Evolutionary conservation across 2,797 vertebrate genomes (phyloP), one percentile per base, ranked within the genome.

Genomic region (Ctenopoma multispine): DNA sequence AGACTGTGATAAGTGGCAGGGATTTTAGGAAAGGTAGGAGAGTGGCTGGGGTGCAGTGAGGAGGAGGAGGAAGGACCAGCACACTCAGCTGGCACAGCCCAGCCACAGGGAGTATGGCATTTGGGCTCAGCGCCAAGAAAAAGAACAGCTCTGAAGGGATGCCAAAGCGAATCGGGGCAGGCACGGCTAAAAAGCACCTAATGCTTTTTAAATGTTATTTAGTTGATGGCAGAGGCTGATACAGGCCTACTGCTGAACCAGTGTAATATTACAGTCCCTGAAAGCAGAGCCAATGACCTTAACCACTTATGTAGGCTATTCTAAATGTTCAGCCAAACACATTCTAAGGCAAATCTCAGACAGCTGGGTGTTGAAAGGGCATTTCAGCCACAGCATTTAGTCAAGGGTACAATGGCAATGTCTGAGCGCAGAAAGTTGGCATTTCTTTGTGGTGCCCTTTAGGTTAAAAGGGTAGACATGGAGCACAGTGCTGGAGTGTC

Each of bases 171-270:
- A 82, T 73, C 43, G 21, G 60, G 70, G 68, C 68, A 69, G 75
- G 59, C 83, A 73, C 41, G 68, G 86, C 87, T 82, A 88, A 86
- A 92, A 87, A 89, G 89, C 86, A 88, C 80, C 82, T 87, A 93
- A 93, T 90, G 88, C 85, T 92, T 91, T 93, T 92, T 90, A 92
- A 92, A 93, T 92, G 91, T 91, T 93, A 92, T 93, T 93, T 84
- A 90, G 89, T 86, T 90, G 90, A 94, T 93, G 84, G 90, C 77
- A 77, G 89, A 51, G 81, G 80, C 69, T 83, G 91, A 90, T 86
- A 91, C 71, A 47, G 69, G 63, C 77, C 69, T 48, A 69, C 84
- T 75, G 73, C 55, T 73, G 71, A 79, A 74, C 73, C 84, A 61
- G 80, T 74, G 59, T 92, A 87, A 36, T 63, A 24, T 92, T 88